Percentiles rank a stretch among this genome's conserved stretches.
Evolutionary conservation across 2,888 invertebrate species (phyloP).

Genomic region (Netelia inedita): DNA sequence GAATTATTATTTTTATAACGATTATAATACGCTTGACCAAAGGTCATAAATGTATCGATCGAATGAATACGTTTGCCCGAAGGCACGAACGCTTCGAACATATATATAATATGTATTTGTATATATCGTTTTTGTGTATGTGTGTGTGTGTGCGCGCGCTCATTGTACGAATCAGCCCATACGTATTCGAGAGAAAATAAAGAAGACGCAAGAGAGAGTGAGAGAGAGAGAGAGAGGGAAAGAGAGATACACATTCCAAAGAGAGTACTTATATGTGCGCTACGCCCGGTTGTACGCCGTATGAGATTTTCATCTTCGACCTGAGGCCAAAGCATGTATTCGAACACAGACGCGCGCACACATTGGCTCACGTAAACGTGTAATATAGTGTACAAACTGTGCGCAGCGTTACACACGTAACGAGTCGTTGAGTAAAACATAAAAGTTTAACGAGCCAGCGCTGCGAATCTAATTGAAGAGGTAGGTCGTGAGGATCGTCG

Average conservation of each 20-base stretch:
- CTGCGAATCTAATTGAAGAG: slow-evolving; percentile 81
- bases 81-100: slow-evolving; percentile 34
- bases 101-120: not conserved
- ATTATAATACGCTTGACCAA: slow-evolving; percentile 64
- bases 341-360: slow-evolving; percentile 22
- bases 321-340: slow-evolving; percentile 54
- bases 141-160: slow-evolving; percentile 2
- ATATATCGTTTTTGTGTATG: not conserved
- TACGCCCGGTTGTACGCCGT: slow-evolving; percentile 60
- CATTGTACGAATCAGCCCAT: slow-evolving; percentile 55
- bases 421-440: slow-evolving; percentile 78
- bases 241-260: slow-evolving; percentile 57
- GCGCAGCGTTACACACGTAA: slow-evolving; percentile 68
- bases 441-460: slow-evolving; percentile 81
- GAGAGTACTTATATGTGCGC: slow-evolving; percentile 27
- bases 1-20: slow-evolving; percentile 52
- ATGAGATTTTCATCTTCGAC: slow-evolving; percentile 76
- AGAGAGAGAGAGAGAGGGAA: not conserved
- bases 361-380: slow-evolving; percentile 10
- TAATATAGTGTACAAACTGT: slow-evolving; percentile 34
- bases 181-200: slow-evolving; percentile 52
- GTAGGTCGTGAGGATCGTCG: slow-evolving; percentile 69
- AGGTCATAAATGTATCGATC: slow-evolving; percentile 66
- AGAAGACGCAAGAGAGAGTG: not conserved
- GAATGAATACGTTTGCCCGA: slow-evolving; percentile 51